Evolutionary conservation across 2,113 vertebrate genomes (phyloP), one percentile per base, ranked within the genome.

Genomic region (Tragelaphus scriptus): DNA sequence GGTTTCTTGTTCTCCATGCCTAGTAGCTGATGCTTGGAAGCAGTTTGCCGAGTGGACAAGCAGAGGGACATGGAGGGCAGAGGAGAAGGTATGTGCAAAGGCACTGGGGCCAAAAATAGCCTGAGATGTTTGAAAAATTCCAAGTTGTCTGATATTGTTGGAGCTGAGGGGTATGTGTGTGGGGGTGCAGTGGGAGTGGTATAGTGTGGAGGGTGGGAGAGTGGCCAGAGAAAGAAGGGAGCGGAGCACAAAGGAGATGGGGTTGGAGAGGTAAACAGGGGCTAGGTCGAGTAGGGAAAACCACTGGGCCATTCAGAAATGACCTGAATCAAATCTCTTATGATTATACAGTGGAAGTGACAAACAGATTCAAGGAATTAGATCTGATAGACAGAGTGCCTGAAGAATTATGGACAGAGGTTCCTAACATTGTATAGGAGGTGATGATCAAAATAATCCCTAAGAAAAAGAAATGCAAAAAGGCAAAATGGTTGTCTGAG

Each of bases 1-100:
- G 23, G n/a, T 19, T 85, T 92, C 71, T 65, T 85, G 84, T 80
- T 63, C 25, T 93, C 58, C 85, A 53, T 90, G 40, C 32, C 63
- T 91, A 15, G 30, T 55, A 85, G 2, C 14, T 92, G 59, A 15
- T 68, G 86, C 51, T 88, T 49, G 88, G 23, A 88, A 92, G 15
- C 26, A 44, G 47, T 68, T 15, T 56, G 28, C 7, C 1, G 6
- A 30, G 23, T 32, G 9, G 11, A 30, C 44, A 30, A 11, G 16
- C 30, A 49, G 47, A 95, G 19, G 63, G 17, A 49, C 36, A 3
- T 0, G 3, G 58, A 36, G 10, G 25, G 14, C 40, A 71, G 63
- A 85, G 23, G 86, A 51, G 71, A 36, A 1, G 30, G 7, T 5
- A 80, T 15, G 59, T 32, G 7, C 55, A 95, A 91, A 86, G 59